A percentile compares a stretch with the other conserved stretches of the same genome.
Conservation (phyloP, 2,113 vertebrate species). For the Xiphophorus maculatus region DNA sequence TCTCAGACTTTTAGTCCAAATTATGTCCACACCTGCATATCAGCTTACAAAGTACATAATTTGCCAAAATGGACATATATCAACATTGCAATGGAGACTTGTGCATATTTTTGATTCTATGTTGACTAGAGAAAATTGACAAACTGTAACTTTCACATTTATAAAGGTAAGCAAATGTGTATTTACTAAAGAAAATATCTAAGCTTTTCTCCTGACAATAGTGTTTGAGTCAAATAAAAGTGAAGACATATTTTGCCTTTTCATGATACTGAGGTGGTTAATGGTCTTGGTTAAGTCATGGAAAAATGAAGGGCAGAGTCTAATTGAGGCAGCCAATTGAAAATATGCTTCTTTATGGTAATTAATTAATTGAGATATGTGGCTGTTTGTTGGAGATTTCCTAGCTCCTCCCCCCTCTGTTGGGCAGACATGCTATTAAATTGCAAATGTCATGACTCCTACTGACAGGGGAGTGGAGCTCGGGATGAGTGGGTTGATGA, state of each 20-base stretch:
- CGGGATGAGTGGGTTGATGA: conserved; percentile 35
- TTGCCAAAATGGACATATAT: too few species aligned
- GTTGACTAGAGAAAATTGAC: too few species aligned
- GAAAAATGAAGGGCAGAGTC: conserved; percentile 47
- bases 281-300: conserved; percentile 29
- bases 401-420: conserved; percentile 20
- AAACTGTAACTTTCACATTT: too few species aligned
- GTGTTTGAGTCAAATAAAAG: not conserved
- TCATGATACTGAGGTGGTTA: conserved; percentile 1
- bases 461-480: conserved; percentile 42
- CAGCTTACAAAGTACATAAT: too few species aligned
- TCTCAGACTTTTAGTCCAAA: too few species aligned
- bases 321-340: conserved; percentile 51
- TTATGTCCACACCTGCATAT: too few species aligned
- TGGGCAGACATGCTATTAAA: conserved; percentile 48
- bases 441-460: conserved; percentile 71
- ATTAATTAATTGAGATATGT: conserved; percentile 71
- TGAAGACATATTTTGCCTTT: not conserved
- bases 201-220: not conserved
- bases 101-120: too few species aligned
- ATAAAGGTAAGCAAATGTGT: too few species aligned
- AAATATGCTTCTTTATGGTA: conserved; percentile 54
- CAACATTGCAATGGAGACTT: too few species aligned
- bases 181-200: too few species aligned
- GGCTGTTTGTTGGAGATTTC: conserved; percentile 54